Evolutionary conservation across 2,797 vertebrate species (phyloP), one percentile per base, ranked within the genome.

Genomic region (Lacerta bilineata): DNA sequence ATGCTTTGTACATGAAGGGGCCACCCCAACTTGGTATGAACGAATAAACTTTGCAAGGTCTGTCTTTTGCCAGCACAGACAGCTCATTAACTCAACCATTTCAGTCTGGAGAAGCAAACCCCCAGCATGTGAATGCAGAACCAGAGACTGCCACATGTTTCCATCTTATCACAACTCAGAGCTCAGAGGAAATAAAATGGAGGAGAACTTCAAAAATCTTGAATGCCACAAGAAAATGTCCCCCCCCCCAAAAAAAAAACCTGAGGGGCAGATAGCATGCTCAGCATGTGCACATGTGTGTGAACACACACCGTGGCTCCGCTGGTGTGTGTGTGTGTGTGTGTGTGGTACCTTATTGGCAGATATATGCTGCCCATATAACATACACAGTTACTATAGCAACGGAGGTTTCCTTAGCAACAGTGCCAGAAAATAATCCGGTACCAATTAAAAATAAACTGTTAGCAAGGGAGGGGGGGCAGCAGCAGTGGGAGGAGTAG

Each of bases 401-500:
- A 97, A 97, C 96, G 92, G 91, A 95, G 97, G 96, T 97, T 97
- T 96, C 97, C 97, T 83, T 97, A 96, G 97, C 95, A 97, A 97
- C 97, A 8, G 95, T 95, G 94, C 96, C 96, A 96, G 95, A 95
- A 97, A 97, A 97, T 97, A 97, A 96, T 96, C 96, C 88, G 87
- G 95, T 93, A 93, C 94, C 96, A 97, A 97, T 97, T 97, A 97
- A 97, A 97, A 97, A 97, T 96, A 96, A 97, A 97, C 96, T 97
- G 94, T 93, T 92, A 95, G 94, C 95, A 94, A 95, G 93, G 88
- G 91, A 87, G 89, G 92, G 87, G 61, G 85, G 55, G 71, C 20
- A 71, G 71, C 20, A 78, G 75, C 64, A 94, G 87, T 91, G 90
- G 90, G 90, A 94, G 85, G 91, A 92, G 88, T 88, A 89, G 90